Base-by-base conservation (phyloP, 2,113 vertebrate genomes). In the Herpetotheres cachinnans region DNA sequence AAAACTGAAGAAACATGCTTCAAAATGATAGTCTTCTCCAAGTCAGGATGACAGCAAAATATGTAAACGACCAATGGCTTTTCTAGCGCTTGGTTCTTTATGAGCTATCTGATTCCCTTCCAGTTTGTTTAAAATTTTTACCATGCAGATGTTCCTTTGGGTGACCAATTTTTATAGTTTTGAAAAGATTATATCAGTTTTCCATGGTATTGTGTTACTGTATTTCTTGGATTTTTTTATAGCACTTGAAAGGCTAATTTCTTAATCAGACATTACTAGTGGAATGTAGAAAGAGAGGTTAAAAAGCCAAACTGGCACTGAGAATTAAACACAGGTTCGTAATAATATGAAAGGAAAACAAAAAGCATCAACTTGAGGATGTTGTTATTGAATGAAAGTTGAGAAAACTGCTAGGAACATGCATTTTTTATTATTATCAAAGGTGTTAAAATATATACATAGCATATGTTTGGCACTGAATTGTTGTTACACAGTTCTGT, bases 131-230 rank as follows among this genome's bases (percentile, higher is more conserved):
- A 98, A 98, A 98, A 96, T 96, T 97, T 95, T 98, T 98, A 98
- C 98, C 93, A 73, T 97, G 98, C 98, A 98, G 98, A 98, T 98
- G 98, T 98, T 98, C 97, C 98, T 98, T 93, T 67, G 97, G 98
- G 98, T 98, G 98, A 98, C 97, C 98, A 97, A 98, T 98, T 98
- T 98, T 98, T 98, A 98, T 98, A 98, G 98, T 98, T 98, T 98
- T 98, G 97, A 98, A 97, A 98, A 99, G 98, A 99, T 99, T 97
- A 97, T 99, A 98, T 99, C 98, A 97, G 98, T 98, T 98, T 98
- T 98, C 98, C 98, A 95, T 96, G 97, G 97, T 98, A 98, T 99
- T 98, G 98, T 97, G 95, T 99, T 98, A 98, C 98, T 98, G 98
- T 98, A 95, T 98, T 98, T 98, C 98, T 98, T 98, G 98, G 97